Evolutionary conservation across 2,113 vertebrate species (phyloP).

Genomic region (Macquaria australasica): DNA sequence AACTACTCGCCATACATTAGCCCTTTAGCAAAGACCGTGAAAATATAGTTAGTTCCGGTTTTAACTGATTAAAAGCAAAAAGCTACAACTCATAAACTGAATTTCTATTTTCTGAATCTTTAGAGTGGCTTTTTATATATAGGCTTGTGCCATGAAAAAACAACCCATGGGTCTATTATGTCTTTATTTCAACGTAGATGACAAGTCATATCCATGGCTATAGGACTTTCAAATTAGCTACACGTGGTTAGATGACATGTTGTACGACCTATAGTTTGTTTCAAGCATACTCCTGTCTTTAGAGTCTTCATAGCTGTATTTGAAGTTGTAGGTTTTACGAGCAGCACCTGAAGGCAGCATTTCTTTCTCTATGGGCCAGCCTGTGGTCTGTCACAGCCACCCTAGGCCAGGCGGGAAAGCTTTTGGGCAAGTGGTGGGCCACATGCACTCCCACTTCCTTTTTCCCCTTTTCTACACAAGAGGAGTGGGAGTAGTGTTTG

Average conservation of each 20-base stretch:
- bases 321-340: neutral
- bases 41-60: neutral
- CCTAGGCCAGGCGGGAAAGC: constrained; percentile 64
- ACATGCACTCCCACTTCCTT: constrained; percentile 60
- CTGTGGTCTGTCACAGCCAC: constrained; percentile 37
- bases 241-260: neutral
- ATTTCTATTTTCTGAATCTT: neutral
- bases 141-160: neutral
- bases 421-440: constrained; percentile 34
- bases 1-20: neutral
- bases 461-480: constrained; percentile 56
- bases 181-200: neutral
- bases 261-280: neutral
- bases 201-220: neutral
- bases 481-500: constrained; percentile 55
- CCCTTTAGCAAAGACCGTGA: neutral
- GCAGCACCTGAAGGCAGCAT: constrained; percentile 45
- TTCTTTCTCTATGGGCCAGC: constrained; percentile 24
- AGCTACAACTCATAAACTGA: neutral
- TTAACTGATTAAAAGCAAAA: neutral
- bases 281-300: neutral
- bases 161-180: neutral
- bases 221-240: neutral
- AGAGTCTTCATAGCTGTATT: neutral
- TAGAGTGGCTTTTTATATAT: neutral